A percentile compares a stretch with the other conserved stretches of the same genome.
These are phyloP conservation scores for Epirrita christyi DNA, from an alignment of 2,888 invertebrate species.

Conservation along the genomic window DNA sequence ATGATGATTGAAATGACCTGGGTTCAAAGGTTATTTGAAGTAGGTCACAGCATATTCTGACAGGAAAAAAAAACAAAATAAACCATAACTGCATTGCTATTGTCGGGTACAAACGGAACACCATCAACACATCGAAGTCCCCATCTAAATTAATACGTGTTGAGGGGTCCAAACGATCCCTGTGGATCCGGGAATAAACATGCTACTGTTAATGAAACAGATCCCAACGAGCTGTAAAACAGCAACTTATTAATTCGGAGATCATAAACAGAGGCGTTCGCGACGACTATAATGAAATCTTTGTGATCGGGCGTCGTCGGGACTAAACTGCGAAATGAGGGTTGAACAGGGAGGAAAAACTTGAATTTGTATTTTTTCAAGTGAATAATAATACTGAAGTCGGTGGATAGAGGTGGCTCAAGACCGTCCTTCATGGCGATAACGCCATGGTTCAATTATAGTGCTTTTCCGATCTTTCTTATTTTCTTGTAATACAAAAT, in stretches of 20 bases:
- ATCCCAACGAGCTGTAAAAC: slow-evolving; percentile 56
- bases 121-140: background rate
- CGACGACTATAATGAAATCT: slow-evolving; percentile 52
- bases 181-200: slow-evolving; percentile 42
- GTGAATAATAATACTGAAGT: too few species aligned
- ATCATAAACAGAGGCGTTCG: slow-evolving; percentile 54
- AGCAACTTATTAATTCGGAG: slow-evolving; percentile 62
- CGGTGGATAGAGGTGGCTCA: too few species aligned
- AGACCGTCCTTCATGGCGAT: too few species aligned
- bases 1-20: too few species aligned
- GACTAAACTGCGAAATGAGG: background rate
- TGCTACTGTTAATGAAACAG: slow-evolving; percentile 56
- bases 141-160: slow-evolving; percentile 20
- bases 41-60: too few species aligned
- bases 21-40: background rate
- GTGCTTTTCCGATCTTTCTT: background rate
- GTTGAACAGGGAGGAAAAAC: background rate
- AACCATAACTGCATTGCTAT: too few species aligned
- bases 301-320: slow-evolving; percentile 49
- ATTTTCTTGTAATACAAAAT: background rate
- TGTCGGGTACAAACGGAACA: slow-evolving; percentile 2
- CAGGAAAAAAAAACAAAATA: too few species aligned
- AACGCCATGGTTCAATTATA: too few species aligned
- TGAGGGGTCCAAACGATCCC: slow-evolving; percentile 8
- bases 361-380: too few species aligned